Evolutionary conservation across 2,113 vertebrate genomes (phyloP).

Genomic region (Cynopterus brachyotis): DNA sequence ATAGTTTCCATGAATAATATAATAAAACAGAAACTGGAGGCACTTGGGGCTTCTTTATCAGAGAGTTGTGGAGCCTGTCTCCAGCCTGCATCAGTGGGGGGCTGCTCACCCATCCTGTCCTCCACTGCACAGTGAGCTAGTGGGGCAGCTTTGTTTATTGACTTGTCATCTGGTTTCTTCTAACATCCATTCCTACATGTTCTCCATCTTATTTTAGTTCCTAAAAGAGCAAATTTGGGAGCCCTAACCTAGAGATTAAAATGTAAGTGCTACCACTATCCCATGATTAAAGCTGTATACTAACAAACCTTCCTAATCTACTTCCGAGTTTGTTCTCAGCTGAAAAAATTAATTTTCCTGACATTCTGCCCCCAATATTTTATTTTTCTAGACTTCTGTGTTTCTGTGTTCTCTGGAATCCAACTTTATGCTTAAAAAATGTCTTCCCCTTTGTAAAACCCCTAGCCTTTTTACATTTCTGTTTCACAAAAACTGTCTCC

Average conservation of each 20-base stretch:
- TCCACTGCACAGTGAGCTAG: not conserved
- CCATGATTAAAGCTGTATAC: not conserved
- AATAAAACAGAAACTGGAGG: not conserved
- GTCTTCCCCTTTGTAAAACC: not conserved
- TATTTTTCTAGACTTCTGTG: conserved; percentile 9
- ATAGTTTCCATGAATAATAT: not conserved
- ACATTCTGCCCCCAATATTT: not conserved
- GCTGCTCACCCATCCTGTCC: not conserved
- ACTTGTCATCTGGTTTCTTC: not conserved
- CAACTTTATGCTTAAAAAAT: not conserved
- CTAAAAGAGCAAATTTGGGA: not conserved
- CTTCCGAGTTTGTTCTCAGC: not conserved
- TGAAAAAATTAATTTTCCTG: not conserved
- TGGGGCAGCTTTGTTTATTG: not conserved
- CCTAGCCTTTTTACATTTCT: not conserved
- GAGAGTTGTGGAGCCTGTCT: not conserved
- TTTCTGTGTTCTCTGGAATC: not conserved
- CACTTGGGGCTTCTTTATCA: not conserved
- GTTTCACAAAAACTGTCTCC: not conserved
- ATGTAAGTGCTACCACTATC: not conserved
- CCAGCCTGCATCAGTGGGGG: too few relatives aligned
- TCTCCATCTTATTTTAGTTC: not conserved
- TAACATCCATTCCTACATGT: not conserved
- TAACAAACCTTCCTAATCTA: not conserved
- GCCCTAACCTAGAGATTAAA: not conserved